Evolutionary conservation across 2,113 vertebrate species (phyloP).

Genomic region (Corythoichthys intestinalis): DNA sequence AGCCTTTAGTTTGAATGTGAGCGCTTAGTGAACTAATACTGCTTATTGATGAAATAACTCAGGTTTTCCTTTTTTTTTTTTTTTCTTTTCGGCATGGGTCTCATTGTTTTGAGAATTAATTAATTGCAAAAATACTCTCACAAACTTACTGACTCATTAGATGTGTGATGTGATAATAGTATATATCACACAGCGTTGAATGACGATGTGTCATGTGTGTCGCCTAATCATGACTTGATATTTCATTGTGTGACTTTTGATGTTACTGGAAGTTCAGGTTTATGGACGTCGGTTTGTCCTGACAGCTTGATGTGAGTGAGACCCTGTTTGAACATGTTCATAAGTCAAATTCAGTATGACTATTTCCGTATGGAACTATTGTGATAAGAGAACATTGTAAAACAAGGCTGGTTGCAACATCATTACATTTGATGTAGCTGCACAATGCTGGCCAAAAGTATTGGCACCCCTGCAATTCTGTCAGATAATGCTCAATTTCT

Average conservation of each 20-base stretch:
- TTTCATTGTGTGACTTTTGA: conserved; percentile 10
- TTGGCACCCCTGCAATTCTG: no score
- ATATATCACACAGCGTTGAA: neutral
- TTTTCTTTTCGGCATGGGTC: neutral
- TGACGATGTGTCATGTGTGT: neutral
- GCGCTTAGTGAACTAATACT: neutral
- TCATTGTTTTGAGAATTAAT: neutral
- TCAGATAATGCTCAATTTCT: no score
- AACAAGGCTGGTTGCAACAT: neutral
- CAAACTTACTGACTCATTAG: neutral
- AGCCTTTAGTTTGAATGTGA: neutral
- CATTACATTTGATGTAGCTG: neutral
- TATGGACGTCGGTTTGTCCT: conserved; percentile 35
- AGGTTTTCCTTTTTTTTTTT: neutral
- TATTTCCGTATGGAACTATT: conserved; percentile 5
- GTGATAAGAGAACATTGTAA: neutral
- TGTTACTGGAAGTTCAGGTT: conserved; percentile 63
- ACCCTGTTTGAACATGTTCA: conserved; percentile 58
- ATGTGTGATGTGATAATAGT: neutral
- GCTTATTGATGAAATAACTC: neutral
- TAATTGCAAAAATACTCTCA: neutral
- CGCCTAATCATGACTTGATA: neutral
- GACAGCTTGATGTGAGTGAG: conserved; percentile 39
- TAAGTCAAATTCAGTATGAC: conserved; percentile 36
- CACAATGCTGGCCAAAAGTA: no score